These are phyloP conservation scores for Drosophila saltans DNA, from an alignment of 1,140 invertebrate species.

Conservation along the genomic window DNA sequence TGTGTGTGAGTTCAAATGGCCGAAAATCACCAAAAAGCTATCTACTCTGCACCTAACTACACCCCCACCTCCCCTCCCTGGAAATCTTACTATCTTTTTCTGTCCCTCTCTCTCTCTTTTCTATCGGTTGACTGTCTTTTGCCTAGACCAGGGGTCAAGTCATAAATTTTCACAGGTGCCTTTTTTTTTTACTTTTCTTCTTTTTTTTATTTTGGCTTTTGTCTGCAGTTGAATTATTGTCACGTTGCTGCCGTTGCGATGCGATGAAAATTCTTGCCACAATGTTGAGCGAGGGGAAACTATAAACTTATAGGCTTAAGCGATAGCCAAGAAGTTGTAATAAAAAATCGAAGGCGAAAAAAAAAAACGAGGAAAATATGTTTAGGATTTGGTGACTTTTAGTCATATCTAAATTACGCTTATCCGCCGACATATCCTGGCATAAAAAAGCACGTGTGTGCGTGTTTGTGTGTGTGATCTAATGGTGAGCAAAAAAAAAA, in stretches of 20 bases:
- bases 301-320: conserved; percentile 38
- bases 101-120: neutral
- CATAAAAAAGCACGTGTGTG: conserved; percentile 27
- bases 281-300: conserved; percentile 14
- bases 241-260: conserved; percentile 31
- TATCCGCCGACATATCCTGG: conserved; percentile 53
- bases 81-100: neutral
- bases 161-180: conserved; percentile 57
- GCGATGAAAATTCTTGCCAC: conserved; percentile 33
- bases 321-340: conserved; percentile 9
- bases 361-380: conserved; percentile 61
- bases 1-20: conserved; percentile 25
- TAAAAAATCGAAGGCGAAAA: conserved; percentile 20
- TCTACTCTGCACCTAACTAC: neutral
- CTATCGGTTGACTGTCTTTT: neutral
- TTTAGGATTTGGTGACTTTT: conserved; percentile 48
- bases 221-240: conserved; percentile 62
- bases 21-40: conserved; percentile 31
- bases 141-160: conserved; percentile 7
- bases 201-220: conserved; percentile 33
- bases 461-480: conserved; percentile 19
- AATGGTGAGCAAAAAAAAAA: neutral
- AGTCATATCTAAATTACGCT: conserved; percentile 64
- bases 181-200: neutral
- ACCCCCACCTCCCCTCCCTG: neutral